phyloP scores from a whole-genome alignment of 2,888 invertebrate genomes.

The Crocallis elinguaria region DNA sequence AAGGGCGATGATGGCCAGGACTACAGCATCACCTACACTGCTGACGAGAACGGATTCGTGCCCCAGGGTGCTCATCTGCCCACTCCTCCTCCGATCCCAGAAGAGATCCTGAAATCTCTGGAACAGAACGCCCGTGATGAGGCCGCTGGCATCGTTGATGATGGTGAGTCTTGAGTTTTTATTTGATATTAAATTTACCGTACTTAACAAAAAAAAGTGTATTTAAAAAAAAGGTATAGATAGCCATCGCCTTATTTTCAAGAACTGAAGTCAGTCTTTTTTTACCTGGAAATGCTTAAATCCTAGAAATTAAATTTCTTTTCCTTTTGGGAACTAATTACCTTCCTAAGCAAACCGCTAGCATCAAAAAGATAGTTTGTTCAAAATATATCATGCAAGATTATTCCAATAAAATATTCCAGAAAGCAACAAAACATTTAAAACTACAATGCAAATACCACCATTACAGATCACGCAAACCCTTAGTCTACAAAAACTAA shows the following conservation, averaged over 20 bases:
- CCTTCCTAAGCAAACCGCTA: too few relatives aligned
- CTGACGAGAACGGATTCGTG: slow-evolving; percentile 79
- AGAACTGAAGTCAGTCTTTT: too few relatives aligned
- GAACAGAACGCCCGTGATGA: slow-evolving; percentile 81
- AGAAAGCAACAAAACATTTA: too few relatives aligned
- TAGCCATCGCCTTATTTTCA: too few relatives aligned
- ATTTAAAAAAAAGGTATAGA: background rate
- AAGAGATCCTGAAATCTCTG: slow-evolving; percentile 76
- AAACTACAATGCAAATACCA: too few relatives aligned
- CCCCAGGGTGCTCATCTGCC: slow-evolving; percentile 79
- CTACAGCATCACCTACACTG: slow-evolving; percentile 79
- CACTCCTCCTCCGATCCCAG: slow-evolving; percentile 79
- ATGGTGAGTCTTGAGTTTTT: slow-evolving; percentile 72
- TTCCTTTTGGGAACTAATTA: too few relatives aligned
- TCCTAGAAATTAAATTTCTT: too few relatives aligned
- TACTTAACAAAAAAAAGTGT: background rate
- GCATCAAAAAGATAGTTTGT: too few relatives aligned
- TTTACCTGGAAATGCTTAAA: too few relatives aligned
- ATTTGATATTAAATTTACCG: too few relatives aligned
- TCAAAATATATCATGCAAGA: too few relatives aligned
- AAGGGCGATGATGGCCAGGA: slow-evolving; percentile 81
- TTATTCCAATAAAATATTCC: too few relatives aligned
- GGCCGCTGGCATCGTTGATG: slow-evolving; percentile 78
- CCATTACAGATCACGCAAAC: slow-evolving; percentile 12
- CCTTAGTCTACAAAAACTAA: slow-evolving; percentile 10